Conservation (phyloP, 1,140 invertebrate species). For the Trialeurodes vaporariorum region DNA sequence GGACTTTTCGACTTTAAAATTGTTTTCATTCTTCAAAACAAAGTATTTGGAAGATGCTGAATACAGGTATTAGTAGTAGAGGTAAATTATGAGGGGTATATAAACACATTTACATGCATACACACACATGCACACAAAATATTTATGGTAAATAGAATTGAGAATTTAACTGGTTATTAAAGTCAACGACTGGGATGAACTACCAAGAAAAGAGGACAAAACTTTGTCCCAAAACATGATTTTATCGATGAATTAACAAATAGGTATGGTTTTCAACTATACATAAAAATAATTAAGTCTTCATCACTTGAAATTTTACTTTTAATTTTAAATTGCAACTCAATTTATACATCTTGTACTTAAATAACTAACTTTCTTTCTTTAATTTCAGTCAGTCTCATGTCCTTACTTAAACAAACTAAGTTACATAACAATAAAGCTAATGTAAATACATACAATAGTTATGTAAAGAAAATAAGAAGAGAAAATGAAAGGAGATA, state of each 20-base stretch:
- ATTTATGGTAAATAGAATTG: not conserved
- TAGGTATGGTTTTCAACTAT: not conserved
- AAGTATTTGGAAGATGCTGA: not conserved
- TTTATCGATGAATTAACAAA: not conserved
- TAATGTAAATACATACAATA: not conserved
- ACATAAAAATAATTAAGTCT: slow-evolving; percentile 1
- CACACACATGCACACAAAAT: not conserved
- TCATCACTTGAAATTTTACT: not conserved
- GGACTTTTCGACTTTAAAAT: not conserved
- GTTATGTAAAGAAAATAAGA: not conserved
- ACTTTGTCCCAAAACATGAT: not conserved
- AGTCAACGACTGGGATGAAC: not conserved
- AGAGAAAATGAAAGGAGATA: not conserved
- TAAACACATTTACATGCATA: not conserved
- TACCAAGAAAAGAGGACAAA: not conserved
- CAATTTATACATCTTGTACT: not conserved
- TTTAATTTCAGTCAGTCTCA: not conserved
- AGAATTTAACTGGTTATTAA: not conserved
- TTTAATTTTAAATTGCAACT: not conserved
- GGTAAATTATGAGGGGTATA: not conserved
- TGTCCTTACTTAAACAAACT: not conserved
- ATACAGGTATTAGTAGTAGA: not conserved
- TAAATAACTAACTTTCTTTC: not conserved
- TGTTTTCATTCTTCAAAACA: not conserved
- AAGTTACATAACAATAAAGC: slow-evolving; percentile 1